Conservation (phyloP, 2,888 invertebrate species). For the Allophyes oxyacanthae region DNA sequence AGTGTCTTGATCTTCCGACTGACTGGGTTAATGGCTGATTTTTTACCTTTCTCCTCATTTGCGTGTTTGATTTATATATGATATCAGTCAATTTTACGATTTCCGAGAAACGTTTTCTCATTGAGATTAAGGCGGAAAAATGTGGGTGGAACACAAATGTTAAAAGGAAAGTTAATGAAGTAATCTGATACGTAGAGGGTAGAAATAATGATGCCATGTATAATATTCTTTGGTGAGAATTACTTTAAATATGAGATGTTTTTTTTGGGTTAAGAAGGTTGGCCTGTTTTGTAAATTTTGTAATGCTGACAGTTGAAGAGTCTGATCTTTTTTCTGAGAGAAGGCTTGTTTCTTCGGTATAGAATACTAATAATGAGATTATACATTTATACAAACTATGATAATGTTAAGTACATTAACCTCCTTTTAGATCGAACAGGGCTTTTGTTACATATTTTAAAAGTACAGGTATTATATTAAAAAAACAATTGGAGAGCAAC, state of each 20-base stretch:
- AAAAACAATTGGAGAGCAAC: no score
- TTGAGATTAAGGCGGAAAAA: slow-evolving; percentile 49
- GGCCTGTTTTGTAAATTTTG: not conserved
- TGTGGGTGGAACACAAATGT: slow-evolving; percentile 30
- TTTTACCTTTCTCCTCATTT: slow-evolving; percentile 78
- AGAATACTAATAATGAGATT: no score
- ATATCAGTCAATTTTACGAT: slow-evolving; percentile 76
- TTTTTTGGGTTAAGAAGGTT: slow-evolving; percentile 9
- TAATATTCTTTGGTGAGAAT: slow-evolving; percentile 27
- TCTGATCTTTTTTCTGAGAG: no score
- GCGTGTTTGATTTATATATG: slow-evolving; percentile 77
- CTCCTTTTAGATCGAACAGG: no score
- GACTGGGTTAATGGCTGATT: slow-evolving; percentile 79
- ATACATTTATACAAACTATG: no score
- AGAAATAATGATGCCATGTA: slow-evolving; percentile 41
- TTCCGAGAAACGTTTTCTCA: slow-evolving; percentile 53
- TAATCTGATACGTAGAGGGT: slow-evolving; percentile 51
- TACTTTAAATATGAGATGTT: slow-evolving; percentile 13
- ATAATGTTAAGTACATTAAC: no score
- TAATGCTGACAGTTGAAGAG: no score
- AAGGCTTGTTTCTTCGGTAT: no score
- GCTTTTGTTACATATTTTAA: no score
- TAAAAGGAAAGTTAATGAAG: slow-evolving; percentile 55
- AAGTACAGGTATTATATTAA: no score
- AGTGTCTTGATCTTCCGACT: slow-evolving; percentile 79